phyloP scores from a whole-genome alignment of 2,888 invertebrate genomes.

The Zonitis immaculata region DNA sequence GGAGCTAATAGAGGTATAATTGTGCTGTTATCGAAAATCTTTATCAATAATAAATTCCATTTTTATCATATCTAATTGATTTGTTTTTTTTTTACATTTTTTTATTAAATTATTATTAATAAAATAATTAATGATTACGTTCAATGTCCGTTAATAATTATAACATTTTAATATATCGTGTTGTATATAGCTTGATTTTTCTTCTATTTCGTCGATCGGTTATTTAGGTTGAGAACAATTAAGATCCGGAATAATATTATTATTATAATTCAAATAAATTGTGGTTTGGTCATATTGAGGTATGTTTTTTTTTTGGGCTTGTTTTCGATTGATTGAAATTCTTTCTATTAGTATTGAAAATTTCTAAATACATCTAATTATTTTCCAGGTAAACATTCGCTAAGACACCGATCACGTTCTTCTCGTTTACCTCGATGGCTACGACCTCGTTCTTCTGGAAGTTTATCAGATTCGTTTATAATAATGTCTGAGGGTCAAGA shows the following conservation, averaged over 20 bases:
- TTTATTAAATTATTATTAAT: too few species aligned
- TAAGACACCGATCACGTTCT: conserved; percentile 28
- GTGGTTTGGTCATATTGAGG: neutral
- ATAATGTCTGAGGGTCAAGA: conserved; percentile 43
- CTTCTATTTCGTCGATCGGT: neutral
- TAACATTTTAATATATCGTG: neutral
- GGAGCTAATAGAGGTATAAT: conserved; percentile 8
- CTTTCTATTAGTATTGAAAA: too few species aligned
- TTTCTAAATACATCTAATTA: conserved; percentile 13
- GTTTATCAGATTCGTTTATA: conserved; percentile 17
- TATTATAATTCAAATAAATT: neutral
- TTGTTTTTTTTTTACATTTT: too few species aligned
- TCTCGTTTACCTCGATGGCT: conserved; percentile 37
- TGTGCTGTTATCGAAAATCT: neutral
- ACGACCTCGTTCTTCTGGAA: conserved; percentile 28
- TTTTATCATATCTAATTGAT: too few species aligned
- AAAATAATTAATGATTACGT: neutral
- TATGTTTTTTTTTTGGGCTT: neutral
- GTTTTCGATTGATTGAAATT: too few species aligned
- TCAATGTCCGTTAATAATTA: neutral
- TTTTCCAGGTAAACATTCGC: conserved; percentile 20
- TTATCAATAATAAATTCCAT: neutral
- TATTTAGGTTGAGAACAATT: neutral
- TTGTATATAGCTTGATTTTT: neutral
- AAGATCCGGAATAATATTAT: neutral